phyloP scores from a whole-genome alignment of 2,888 invertebrate genomes.

The Deroplatys truncata region DNA sequence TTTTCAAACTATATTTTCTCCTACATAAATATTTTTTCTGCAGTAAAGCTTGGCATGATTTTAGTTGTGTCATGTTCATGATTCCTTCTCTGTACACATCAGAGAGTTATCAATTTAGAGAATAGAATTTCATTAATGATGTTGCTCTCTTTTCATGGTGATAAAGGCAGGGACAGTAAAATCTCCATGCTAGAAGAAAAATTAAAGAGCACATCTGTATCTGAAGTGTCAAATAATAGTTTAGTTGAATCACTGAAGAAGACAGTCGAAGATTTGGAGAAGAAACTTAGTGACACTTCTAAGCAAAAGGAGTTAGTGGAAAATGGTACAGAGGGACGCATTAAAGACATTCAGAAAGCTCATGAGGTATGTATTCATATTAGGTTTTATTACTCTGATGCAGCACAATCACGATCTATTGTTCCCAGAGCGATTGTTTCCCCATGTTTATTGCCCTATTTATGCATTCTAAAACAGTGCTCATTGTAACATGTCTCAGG shows the following conservation, averaged over 20 bases:
- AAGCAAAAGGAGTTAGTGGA: neutral
- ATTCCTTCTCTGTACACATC: too few species aligned
- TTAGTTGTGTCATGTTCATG: too few species aligned
- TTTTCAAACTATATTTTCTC: too few species aligned
- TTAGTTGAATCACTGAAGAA: neutral
- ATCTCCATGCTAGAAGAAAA: neutral
- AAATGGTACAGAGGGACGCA: neutral
- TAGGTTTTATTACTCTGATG: too few species aligned
- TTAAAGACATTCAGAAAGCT: neutral
- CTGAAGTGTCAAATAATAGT: neutral
- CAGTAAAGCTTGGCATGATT: too few species aligned
- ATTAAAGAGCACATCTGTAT: neutral
- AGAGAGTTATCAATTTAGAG: too few species aligned
- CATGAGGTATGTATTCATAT: neutral
- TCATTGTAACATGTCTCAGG: too few species aligned
- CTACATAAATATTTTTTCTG: too few species aligned
- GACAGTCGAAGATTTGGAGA: neutral
- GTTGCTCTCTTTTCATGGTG: neutral
- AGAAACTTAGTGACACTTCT: neutral
- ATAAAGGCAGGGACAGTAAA: neutral
- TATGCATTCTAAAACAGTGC: too few species aligned
- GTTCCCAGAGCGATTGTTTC: too few species aligned
- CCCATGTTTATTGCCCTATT: too few species aligned
- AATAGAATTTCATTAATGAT: neutral
- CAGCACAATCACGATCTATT: too few species aligned